These are phyloP conservation scores for Tonatia bakeri DNA, from an alignment of 2,113 vertebrate genomes.

Conservation along the genomic window DNA sequence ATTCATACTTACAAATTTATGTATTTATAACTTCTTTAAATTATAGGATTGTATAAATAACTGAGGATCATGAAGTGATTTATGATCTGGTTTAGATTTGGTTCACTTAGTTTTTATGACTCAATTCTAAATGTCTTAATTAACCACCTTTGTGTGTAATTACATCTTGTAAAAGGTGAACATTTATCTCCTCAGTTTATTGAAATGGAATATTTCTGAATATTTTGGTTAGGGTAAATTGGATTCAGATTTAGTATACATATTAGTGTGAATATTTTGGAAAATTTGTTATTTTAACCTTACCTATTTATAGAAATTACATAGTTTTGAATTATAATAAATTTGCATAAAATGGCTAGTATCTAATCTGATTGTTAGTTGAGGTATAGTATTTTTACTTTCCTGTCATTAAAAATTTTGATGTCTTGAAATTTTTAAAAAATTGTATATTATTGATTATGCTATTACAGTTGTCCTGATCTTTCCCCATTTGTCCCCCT, in stretches of 20 bases:
- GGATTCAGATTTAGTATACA: neutral
- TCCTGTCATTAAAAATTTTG: constrained; percentile 22
- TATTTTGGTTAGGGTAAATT: constrained; percentile 41
- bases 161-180: constrained; percentile 23
- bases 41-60: constrained; percentile 5
- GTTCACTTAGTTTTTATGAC: constrained; percentile 36
- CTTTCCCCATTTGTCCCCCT: too few species aligned
- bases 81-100: constrained; percentile 27
- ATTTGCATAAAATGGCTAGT: constrained; percentile 1
- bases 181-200: constrained; percentile 32
- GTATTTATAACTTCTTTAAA: constrained; percentile 16
- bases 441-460: too few species aligned
- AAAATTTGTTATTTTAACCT: constrained; percentile 23
- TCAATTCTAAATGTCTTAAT: constrained; percentile 23
- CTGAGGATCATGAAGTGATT: constrained; percentile 35
- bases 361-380: constrained; percentile 1
- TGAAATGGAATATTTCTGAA: constrained; percentile 32
- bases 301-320: constrained; percentile 13
- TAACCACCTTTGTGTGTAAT: constrained; percentile 27
- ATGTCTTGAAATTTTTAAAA: neutral
- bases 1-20: neutral
- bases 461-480: too few species aligned
- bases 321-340: constrained; percentile 18
- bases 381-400: constrained; percentile 24
- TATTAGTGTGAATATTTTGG: constrained; percentile 31